Percentiles rank a stretch among this genome's conserved stretches.
Evolutionary conservation across 2,113 vertebrate species (phyloP).

Genomic region (Equus przewalskii): DNA sequence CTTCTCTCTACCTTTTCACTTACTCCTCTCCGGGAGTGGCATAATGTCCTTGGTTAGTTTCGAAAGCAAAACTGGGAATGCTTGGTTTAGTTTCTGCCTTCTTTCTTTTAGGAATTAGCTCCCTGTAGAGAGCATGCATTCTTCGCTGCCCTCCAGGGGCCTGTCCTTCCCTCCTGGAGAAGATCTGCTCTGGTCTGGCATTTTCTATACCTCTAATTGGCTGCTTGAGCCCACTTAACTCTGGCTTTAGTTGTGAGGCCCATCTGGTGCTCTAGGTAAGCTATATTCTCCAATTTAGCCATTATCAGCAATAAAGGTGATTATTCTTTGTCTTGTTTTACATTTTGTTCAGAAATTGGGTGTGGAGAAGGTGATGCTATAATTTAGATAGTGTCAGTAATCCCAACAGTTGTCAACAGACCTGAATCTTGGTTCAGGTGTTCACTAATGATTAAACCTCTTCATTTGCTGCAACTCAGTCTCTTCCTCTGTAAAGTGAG

Average conservation of each 20-base stretch:
- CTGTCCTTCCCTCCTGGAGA: not conserved
- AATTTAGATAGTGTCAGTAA: not conserved
- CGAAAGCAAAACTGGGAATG: not conserved
- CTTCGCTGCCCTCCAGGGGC: not conserved
- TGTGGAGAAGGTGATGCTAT: not conserved
- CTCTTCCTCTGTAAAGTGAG: not conserved
- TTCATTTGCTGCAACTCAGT: not conserved
- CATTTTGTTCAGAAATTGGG: not conserved
- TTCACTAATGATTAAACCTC: not conserved
- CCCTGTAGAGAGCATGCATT: rapidly evolving
- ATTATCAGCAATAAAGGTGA: not conserved
- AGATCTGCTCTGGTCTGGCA: not conserved
- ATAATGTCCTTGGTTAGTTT: not conserved
- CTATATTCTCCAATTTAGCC: not conserved
- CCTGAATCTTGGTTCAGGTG: not conserved
- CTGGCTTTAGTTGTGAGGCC: not conserved
- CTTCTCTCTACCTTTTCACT: not conserved
- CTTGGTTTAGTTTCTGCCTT: not conserved
- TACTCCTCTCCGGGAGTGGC: not conserved
- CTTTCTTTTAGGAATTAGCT: not conserved
- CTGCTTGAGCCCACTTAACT: not conserved
- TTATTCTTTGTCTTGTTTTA: not conserved
- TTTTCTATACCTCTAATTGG: not conserved
- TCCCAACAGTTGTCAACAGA: not conserved
- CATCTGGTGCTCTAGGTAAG: not conserved